Percentiles rank a stretch among this genome's conserved stretches.
phyloP scores from a whole-genome alignment of 2,797 vertebrate genomes.

The Otus scops region DNA sequence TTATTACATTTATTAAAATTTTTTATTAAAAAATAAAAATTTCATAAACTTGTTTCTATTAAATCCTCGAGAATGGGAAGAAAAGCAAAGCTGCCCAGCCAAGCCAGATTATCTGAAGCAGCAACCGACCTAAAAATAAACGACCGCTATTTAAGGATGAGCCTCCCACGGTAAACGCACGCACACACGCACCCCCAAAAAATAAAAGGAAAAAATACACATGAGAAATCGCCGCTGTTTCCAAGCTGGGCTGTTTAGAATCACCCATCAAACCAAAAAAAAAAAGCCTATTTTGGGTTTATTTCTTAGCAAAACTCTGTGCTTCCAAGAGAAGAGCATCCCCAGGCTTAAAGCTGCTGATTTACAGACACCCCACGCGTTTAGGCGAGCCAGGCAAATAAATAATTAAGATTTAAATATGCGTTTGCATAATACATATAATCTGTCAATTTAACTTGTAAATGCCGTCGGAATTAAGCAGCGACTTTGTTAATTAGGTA shows the following conservation, averaged over 20 bases:
- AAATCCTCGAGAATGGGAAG: not conserved
- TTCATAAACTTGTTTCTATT: not conserved
- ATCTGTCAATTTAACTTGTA: slow-evolving; percentile 12
- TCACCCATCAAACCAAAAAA: not conserved
- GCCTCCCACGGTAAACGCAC: not conserved
- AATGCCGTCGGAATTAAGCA: not conserved
- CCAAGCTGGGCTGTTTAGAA: not conserved
- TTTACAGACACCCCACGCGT: not conserved
- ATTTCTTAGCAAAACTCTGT: not conserved
- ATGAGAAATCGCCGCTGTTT: not conserved
- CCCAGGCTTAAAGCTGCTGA: not conserved
- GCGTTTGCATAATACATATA: not conserved
- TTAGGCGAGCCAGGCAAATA: not conserved
- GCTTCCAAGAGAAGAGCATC: not conserved
- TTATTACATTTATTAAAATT: not conserved
- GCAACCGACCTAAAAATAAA: slow-evolving; percentile 34
- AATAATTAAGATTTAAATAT: slow-evolving; percentile 9
- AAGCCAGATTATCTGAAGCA: slow-evolving; percentile 37
- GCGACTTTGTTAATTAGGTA: not conserved
- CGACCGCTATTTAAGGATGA: not conserved
- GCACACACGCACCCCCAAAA: not conserved
- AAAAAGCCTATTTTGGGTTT: not conserved
- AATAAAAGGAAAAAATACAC: not conserved
- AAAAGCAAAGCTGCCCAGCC: slow-evolving; percentile 18
- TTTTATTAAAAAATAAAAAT: not conserved